These are phyloP conservation scores for Danio choprae DNA, from an alignment of 2,797 vertebrate genomes.

Conservation along the genomic window DNA sequence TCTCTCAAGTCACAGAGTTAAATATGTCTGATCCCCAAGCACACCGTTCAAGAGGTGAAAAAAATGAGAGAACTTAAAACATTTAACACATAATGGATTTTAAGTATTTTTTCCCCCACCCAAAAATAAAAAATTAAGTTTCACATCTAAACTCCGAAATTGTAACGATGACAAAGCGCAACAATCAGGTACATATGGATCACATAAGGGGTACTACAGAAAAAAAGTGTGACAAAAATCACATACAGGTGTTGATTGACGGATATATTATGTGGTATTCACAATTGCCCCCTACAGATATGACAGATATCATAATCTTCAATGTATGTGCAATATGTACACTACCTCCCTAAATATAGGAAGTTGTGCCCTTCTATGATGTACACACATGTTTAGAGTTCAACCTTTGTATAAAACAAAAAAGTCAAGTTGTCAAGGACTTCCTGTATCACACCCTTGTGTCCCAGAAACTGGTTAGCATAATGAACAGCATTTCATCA, in stretches of 20 bases:
- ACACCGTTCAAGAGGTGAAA: not conserved
- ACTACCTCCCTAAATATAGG: not conserved
- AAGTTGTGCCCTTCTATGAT: not conserved
- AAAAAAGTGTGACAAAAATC: not conserved
- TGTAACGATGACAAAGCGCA: not conserved
- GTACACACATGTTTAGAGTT: not conserved
- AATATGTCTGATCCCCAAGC: constrained; percentile 24
- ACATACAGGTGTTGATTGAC: constrained; percentile 2
- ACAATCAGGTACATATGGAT: constrained; percentile 2
- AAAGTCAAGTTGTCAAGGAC: not conserved
- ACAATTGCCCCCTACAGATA: not conserved
- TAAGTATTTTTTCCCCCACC: not conserved
- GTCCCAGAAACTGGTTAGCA: constrained; percentile 3
- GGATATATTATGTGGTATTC: not conserved
- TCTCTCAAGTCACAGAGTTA: constrained; percentile 25
- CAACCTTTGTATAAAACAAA: constrained; percentile 7
- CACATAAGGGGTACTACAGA: not conserved
- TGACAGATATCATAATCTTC: not conserved
- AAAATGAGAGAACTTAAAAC: not conserved
- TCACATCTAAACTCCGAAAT: not conserved
- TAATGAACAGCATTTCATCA: not conserved
- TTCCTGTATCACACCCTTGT: constrained; percentile 20
- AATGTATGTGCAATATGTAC: not conserved
- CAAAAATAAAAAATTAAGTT: too few relatives aligned
- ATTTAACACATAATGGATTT: not conserved